Conservation (phyloP, 1,140 invertebrate species). For the Arctopsyche grandis region DNA sequence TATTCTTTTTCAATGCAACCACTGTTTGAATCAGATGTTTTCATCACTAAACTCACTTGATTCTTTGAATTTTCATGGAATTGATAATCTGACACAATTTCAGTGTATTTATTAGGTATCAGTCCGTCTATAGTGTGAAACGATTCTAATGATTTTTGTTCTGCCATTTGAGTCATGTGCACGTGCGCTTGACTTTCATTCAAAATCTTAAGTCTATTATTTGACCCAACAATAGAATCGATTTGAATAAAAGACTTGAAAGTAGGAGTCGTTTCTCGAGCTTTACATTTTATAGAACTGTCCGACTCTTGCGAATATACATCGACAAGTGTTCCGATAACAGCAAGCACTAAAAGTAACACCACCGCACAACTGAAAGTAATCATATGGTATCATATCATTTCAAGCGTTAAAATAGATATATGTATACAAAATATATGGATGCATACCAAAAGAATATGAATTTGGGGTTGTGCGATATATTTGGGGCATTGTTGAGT, state of each 20-base stretch:
- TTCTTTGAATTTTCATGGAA: slow-evolving; percentile 42
- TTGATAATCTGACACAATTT: slow-evolving; percentile 43
- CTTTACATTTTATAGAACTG: slow-evolving; percentile 14
- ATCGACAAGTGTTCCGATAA: slow-evolving; percentile 47
- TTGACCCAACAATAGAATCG: not conserved
- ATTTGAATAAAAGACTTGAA: slow-evolving; percentile 51
- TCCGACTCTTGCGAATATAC: slow-evolving; percentile 2
- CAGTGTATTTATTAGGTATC: slow-evolving; percentile 50
- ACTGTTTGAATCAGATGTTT: slow-evolving; percentile 17
- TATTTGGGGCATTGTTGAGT: slow-evolving; percentile 55
- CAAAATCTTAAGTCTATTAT: slow-evolving; percentile 4
- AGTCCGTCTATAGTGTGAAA: slow-evolving; percentile 46
- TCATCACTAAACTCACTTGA: slow-evolving; percentile 45
- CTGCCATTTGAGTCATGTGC: slow-evolving; percentile 31
- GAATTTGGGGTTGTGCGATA: slow-evolving; percentile 57
- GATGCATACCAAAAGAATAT: slow-evolving; percentile 57
- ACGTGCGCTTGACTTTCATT: slow-evolving; percentile 19
- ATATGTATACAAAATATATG: not conserved
- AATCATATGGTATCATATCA: slow-evolving; percentile 27
- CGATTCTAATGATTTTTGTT: slow-evolving; percentile 41
- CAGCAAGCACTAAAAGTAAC: slow-evolving; percentile 36
- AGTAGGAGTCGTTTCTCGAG: slow-evolving; percentile 28
- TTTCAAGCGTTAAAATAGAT: no score
- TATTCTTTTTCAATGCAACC: not conserved
- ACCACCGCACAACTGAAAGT: slow-evolving; percentile 35